These are phyloP conservation scores for Megalurothrips usitatus DNA, from an alignment of 2,888 invertebrate species.

Conservation along the genomic window DNA sequence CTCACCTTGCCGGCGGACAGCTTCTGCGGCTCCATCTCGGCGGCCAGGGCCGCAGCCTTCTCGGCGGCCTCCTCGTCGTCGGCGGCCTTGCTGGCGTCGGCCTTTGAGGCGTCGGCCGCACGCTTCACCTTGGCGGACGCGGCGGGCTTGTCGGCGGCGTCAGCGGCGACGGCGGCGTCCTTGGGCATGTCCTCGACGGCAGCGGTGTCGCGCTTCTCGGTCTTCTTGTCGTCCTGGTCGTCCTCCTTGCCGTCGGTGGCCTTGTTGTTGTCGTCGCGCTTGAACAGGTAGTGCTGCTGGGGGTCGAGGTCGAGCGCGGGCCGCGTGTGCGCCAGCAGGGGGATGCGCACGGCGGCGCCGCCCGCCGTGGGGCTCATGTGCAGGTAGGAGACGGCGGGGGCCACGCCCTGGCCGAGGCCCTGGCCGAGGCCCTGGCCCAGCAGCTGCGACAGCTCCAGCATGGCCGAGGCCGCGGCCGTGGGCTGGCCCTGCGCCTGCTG, in stretches of 20 bases:
- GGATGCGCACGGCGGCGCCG: constrained; percentile 1
- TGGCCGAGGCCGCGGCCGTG: constrained; percentile 13
- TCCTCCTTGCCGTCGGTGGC: constrained; percentile 2
- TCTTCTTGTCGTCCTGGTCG: constrained; percentile 34
- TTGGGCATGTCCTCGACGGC: constrained; percentile 35
- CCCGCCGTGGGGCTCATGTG: constrained; percentile 1
- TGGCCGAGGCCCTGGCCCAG: constrained; percentile 35
- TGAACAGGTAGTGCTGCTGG: constrained; percentile 42
- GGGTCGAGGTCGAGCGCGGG: constrained; percentile 36
- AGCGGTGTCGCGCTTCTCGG: constrained; percentile 38
- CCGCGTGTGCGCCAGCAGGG: not conserved
- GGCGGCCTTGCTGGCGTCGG: constrained; percentile 6
- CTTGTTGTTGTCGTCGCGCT: constrained; percentile 40
- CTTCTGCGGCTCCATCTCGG: not conserved
- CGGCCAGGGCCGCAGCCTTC: not conserved
- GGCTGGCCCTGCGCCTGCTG: not conserved
- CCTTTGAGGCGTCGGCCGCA: not conserved
- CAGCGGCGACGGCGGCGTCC: constrained; percentile 36
- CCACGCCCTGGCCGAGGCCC: constrained; percentile 30
- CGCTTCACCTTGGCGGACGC: not conserved
- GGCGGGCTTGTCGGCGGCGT: not conserved
- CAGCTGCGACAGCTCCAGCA: constrained; percentile 28
- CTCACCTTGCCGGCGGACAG: not conserved
- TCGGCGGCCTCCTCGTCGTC: constrained; percentile 22
- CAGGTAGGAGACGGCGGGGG: constrained; percentile 20